A percentile compares a stretch with the other conserved stretches of the same genome.
These are phyloP conservation scores for Furcifer pardalis DNA, from an alignment of 2,797 vertebrate genomes.

Conservation along the genomic window DNA sequence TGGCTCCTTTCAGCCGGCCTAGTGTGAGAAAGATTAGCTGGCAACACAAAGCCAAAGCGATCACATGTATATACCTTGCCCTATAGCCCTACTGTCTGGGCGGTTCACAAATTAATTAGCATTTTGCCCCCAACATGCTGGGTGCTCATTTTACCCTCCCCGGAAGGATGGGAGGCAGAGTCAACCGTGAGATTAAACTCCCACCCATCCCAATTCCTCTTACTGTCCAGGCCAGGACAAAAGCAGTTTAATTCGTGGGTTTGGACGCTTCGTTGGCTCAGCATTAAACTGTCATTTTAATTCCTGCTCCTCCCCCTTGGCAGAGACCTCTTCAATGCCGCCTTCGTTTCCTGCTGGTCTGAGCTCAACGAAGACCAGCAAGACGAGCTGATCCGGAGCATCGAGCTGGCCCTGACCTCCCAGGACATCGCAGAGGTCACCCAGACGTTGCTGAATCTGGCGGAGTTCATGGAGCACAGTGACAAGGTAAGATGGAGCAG, in stretches of 20 bases:
- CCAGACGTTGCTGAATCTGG: constrained; percentile 95
- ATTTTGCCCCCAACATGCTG: too few species aligned
- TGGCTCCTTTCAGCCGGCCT: too few species aligned
- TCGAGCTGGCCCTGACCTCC: constrained; percentile 93
- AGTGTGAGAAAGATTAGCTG: too few species aligned
- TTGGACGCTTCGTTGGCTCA: background rate
- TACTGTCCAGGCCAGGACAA: too few species aligned
- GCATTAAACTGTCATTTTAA: background rate
- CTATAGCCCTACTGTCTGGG: too few species aligned
- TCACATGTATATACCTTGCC: too few species aligned
- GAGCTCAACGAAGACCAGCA: constrained; percentile 98
- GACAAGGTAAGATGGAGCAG: constrained; percentile 86
- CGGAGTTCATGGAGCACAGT: constrained; percentile 99
- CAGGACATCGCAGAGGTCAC: constrained; percentile 99
- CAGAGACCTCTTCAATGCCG: constrained; percentile 98
- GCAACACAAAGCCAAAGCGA: too few species aligned
- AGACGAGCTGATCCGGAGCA: constrained; percentile 97
- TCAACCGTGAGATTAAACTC: too few species aligned
- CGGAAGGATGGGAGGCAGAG: too few species aligned
- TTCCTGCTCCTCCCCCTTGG: background rate
- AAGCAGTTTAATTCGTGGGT: background rate
- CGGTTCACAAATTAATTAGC: too few species aligned
- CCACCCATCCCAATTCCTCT: too few species aligned
- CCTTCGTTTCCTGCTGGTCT: constrained; percentile 98
- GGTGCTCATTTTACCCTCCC: too few species aligned